Base-by-base conservation (phyloP, 2,113 vertebrate genomes). In the Petromus typicus region DNA sequence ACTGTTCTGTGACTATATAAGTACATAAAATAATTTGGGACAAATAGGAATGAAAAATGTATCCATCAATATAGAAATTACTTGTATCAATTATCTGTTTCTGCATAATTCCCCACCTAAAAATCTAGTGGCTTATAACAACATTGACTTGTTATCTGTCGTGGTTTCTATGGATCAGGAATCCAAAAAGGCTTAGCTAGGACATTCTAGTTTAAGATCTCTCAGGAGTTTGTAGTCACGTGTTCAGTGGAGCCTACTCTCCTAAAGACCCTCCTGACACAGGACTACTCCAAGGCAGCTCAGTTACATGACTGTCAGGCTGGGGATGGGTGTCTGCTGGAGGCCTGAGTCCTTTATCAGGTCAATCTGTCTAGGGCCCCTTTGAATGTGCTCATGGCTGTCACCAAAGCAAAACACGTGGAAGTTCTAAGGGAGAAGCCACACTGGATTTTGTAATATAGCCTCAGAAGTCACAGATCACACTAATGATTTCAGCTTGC, bases 141-240 rank as follows among this genome's bases (percentile, higher is more conserved):
- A 64, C 27, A 61, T 89, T 40, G 6, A 81, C 76, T 82, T 89
- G 89, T 80, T 81, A 76, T 71, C 37, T 95, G 32, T 48, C 59
- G 56, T 66, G 11, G n/a, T 81, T 75, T 76, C 56, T 54, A n/a
- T 51, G 48, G 8, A 54, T 54, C 48, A 78, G 30, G 48, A 34
- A 18, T 2, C 32, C 54, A 37, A 66, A 51, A 37, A 78, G 25
- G 37, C 13, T 89, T 23, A 57, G 61, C 6, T 18, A 22, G 59
- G 76, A 76, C 81, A 40, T 37, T 32, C 23, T 54, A 43, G 37
- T 37, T 79, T 79, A 22, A 32, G 22, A 23, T 75, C 37, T 66
- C 61, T 73, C 18, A 45, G 51, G 37, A 32, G 23, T 4, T 0
- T 56, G 23, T 1, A 27, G 61, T 88, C 40, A 32, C 27, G 12